phyloP scores from a whole-genome alignment of 2,888 invertebrate genomes.

The Trisateles emortualis region DNA sequence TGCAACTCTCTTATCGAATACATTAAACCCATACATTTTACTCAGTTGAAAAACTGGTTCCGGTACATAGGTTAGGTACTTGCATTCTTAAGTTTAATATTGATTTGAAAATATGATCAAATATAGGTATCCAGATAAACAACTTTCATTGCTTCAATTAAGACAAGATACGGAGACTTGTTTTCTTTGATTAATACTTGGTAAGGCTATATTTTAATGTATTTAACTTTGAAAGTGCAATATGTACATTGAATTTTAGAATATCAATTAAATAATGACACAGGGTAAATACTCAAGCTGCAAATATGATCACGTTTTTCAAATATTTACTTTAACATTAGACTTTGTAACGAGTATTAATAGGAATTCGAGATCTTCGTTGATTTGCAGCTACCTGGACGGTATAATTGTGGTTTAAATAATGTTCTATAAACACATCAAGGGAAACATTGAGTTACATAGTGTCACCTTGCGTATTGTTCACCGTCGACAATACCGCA shows the following conservation, averaged over 20 bases:
- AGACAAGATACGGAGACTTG: constrained; percentile 27
- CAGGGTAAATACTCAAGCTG: neutral
- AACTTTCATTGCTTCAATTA: constrained; percentile 44
- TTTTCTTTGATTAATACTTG: constrained; percentile 20
- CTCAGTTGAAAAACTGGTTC: constrained; percentile 29
- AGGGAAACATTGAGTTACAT: constrained; percentile 15
- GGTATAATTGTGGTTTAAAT: neutral
- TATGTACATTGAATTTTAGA: neutral
- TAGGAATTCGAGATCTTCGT: neutral
- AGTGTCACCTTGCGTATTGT: constrained; percentile 6
- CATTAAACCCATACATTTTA: constrained; percentile 4
- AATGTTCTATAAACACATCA: neutral
- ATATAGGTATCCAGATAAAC: constrained; percentile 37
- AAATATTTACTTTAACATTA: neutral
- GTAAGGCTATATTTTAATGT: constrained; percentile 1
- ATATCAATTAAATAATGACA: neutral
- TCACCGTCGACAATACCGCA: constrained; percentile 29
- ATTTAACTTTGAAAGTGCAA: neutral
- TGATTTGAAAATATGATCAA: constrained; percentile 31
- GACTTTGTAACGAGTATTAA: neutral
- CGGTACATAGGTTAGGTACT: constrained; percentile 17
- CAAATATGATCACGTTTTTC: neutral
- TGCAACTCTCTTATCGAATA: constrained; percentile 1
- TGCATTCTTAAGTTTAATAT: constrained; percentile 27
- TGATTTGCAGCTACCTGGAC: neutral